Conservation (phyloP, 2,113 vertebrate species). For the pig (Sus scrofa) region T2T-Sscrofa CM000819.6:38823001-38823500, state of each 20-base stretch:
- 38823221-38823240: neutral
- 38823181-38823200: too few species aligned
- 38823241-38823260: neutral
- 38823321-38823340: too few species aligned
- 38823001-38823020: neutral
- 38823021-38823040: neutral
- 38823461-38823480: too few species aligned
- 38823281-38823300: too few species aligned
- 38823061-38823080: neutral
- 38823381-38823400: too few species aligned
- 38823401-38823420: too few species aligned
- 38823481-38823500: too few species aligned
- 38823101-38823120: neutral
- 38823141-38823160: accelerated
- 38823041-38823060: neutral
- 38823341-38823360: too few species aligned
- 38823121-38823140: neutral
- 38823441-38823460: too few species aligned
- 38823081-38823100: neutral
- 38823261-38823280: neutral
- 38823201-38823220: neutral
- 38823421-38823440: too few species aligned
- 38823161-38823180: accelerated
- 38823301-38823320: too few species aligned
- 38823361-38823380: too few species aligned